Conservation (phyloP, 2,797 vertebrate genomes). For the Darevskia mixta region DNA sequence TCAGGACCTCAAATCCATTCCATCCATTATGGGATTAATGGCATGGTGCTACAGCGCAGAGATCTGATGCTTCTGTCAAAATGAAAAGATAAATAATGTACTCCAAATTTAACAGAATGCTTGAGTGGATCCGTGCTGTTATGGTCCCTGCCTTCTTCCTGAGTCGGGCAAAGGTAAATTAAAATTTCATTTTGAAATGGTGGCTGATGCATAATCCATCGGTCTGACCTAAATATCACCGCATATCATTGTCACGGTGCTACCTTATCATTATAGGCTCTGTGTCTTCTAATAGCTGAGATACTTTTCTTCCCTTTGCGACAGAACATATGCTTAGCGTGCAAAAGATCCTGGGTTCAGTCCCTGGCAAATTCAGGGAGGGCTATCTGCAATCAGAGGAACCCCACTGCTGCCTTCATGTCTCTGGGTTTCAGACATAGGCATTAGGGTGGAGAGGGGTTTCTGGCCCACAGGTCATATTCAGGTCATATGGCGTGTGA, state of each 20-base stretch:
- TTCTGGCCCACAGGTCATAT: no score
- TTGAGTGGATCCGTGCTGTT: neutral
- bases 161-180: slow-evolving; percentile 50
- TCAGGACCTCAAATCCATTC: neutral
- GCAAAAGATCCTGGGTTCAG: neutral
- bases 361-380: neutral
- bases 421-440: no score
- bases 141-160: slow-evolving; percentile 1
- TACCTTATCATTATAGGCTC: neutral
- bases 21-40: neutral
- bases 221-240: neutral
- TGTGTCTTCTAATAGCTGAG: neutral
- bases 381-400: no score
- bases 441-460: no score
- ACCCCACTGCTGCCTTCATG: no score
- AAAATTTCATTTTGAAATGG: slow-evolving; percentile 60
- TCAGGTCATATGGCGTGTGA: no score
- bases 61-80: neutral
- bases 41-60: neutral
- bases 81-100: neutral
- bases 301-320: neutral
- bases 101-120: neutral
- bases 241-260: neutral
- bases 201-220: slow-evolving; percentile 27
- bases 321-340: neutral